phyloP scores from a whole-genome alignment of 2,113 vertebrate species.

The Peromyscus maniculatus region DNA sequence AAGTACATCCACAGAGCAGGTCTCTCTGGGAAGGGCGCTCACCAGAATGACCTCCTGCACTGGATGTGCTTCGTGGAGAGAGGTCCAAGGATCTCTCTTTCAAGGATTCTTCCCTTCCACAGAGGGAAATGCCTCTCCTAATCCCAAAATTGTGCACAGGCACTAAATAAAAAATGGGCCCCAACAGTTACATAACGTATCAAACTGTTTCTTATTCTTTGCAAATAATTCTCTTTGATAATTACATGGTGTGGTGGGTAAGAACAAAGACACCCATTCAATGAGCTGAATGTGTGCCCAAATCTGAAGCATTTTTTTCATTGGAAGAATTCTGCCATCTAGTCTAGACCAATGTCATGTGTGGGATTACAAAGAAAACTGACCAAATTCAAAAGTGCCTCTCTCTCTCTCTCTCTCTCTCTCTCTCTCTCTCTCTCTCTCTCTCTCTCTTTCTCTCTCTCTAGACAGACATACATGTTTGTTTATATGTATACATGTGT shows the following conservation, averaged over 20 bases:
- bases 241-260: not conserved
- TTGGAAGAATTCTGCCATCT: not conserved
- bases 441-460: not conserved
- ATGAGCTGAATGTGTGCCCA: not conserved
- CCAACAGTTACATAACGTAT: not conserved
- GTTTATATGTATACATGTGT: not conserved
- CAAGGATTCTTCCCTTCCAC: not conserved
- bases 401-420: not conserved
- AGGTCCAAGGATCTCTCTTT: not conserved
- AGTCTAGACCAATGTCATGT: not conserved
- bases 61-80: not conserved
- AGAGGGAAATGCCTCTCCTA: not conserved
- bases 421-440: not conserved
- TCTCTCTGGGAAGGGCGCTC: not conserved
- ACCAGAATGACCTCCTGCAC: not conserved
- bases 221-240: not conserved
- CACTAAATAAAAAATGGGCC: not conserved
- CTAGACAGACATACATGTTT: accelerated
- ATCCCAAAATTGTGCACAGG: not conserved
- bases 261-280: not conserved
- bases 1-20: not conserved
- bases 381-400: not conserved
- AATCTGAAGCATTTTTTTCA: not conserved
- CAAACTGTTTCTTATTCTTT: not conserved
- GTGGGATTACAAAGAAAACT: not conserved